These are phyloP conservation scores for Branchinecta sandiegonensis DNA, from an alignment of 2,888 invertebrate species.

Conservation along the genomic window DNA sequence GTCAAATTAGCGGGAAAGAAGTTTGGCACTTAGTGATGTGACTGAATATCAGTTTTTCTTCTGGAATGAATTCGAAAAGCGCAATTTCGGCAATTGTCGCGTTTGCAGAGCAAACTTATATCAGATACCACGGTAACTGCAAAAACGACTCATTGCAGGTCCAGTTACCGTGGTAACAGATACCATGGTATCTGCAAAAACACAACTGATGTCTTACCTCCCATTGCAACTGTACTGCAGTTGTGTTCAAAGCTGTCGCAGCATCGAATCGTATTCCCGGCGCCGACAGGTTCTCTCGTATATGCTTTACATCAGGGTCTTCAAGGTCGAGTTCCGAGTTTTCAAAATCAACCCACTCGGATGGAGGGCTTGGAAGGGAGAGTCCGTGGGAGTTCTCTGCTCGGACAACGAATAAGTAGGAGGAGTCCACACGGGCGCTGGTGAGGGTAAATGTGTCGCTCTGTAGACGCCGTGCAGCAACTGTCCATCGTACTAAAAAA, in stretches of 20 bases:
- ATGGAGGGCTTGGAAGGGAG: conserved; percentile 57
- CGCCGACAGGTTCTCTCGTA: conserved; percentile 56
- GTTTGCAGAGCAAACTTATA: no score
- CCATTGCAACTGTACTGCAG: conserved; percentile 64
- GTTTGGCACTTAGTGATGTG: no score
- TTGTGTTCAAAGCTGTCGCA: conserved; percentile 52
- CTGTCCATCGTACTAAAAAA: conserved; percentile 32
- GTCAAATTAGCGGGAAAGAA: no score
- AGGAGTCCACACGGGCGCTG: conserved; percentile 58
- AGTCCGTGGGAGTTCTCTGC: conserved; percentile 74
- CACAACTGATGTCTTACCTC: conserved; percentile 36
- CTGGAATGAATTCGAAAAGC: no score
- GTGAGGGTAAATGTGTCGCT: conserved; percentile 54
- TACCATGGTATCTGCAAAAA: no score
- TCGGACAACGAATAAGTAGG: conserved; percentile 68
- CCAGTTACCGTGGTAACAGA: no score
- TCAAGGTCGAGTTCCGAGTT: conserved; percentile 41
- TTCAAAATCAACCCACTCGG: conserved; percentile 49
- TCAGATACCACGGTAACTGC: no score
- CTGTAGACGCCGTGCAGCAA: conserved; percentile 41
- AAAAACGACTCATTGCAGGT: no score
- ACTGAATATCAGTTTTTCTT: no score
- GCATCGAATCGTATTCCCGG: conserved; percentile 57
- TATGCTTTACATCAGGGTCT: conserved; percentile 59
- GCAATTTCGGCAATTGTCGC: no score